Evolutionary conservation across 2,888 invertebrate species (phyloP).

Genomic region (Operophtera brumata): DNA sequence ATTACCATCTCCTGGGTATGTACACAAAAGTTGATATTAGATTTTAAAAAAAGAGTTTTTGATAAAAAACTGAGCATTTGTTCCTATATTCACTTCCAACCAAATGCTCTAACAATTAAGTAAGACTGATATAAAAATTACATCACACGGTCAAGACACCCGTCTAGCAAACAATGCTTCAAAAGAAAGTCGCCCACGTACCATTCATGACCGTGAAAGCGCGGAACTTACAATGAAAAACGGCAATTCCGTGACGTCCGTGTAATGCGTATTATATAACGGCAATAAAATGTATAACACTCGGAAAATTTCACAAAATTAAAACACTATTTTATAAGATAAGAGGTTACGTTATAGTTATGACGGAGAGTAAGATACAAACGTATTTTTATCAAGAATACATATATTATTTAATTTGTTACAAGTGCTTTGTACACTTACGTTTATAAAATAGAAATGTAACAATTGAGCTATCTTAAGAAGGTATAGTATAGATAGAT

Average conservation of each 20-base stretch:
- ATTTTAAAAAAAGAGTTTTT: no score
- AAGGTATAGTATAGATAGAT: no score
- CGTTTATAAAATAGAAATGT: no score
- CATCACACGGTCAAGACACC: slow-evolving; percentile 40
- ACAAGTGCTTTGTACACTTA: no score
- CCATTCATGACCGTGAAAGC: slow-evolving; percentile 73
- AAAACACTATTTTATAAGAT: slow-evolving; percentile 9
- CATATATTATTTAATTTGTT: no score
- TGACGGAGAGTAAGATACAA: no score
- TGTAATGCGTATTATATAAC: slow-evolving; percentile 23
- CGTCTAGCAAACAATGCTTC: slow-evolving; percentile 26
- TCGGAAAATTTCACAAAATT: slow-evolving; percentile 20
- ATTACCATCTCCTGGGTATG: no score
- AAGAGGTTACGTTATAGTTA: background rate
- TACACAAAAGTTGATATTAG: no score
- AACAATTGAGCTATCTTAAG: no score
- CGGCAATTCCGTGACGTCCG: slow-evolving; percentile 45
- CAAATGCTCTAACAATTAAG: slow-evolving; percentile 1
- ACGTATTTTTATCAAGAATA: no score
- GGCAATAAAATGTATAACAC: slow-evolving; percentile 21
- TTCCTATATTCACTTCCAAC: background rate
- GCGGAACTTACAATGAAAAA: slow-evolving; percentile 58
- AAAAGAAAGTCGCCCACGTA: slow-evolving; percentile 64
- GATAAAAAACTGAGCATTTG: no score
- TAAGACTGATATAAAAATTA: slow-evolving; percentile 32